Percentiles rank a stretch among this genome's conserved stretches.
Evolutionary conservation across 2,888 invertebrate species (phyloP).

Genomic region (Biston stratarius): DNA sequence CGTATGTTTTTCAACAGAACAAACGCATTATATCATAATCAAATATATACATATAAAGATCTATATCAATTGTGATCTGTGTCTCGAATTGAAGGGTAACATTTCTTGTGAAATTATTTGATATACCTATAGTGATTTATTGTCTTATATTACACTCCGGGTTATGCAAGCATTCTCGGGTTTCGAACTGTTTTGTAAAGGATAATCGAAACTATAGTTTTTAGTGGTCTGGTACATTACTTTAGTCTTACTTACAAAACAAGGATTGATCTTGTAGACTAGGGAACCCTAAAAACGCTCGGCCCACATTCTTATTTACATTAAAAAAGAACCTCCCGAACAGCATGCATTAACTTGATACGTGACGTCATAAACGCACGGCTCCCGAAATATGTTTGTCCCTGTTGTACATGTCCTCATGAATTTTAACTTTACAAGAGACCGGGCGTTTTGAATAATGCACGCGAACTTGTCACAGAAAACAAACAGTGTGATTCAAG

Average conservation of each 20-base stretch:
- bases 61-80: too few relatives aligned
- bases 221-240: too few relatives aligned
- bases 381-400: slow-evolving; percentile 67
- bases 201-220: too few relatives aligned
- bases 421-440: slow-evolving; percentile 71
- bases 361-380: slow-evolving; percentile 75
- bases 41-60: too few relatives aligned
- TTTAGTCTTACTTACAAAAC: not conserved
- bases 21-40: too few relatives aligned
- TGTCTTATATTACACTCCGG: too few relatives aligned
- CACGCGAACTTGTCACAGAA: slow-evolving; percentile 36
- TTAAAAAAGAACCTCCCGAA: slow-evolving; percentile 48
- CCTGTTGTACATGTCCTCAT: slow-evolving; percentile 65
- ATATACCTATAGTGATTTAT: too few relatives aligned
- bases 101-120: too few relatives aligned
- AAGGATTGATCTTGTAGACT: not conserved
- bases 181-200: too few relatives aligned
- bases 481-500: slow-evolving; percentile 10
- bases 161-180: too few relatives aligned
- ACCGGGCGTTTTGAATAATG: slow-evolving; percentile 67
- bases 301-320: slow-evolving; percentile 51
- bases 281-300: slow-evolving; percentile 2
- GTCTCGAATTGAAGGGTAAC: too few relatives aligned
- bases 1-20: too few relatives aligned
- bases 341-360: slow-evolving; percentile 63